Conservation (phyloP, 2,113 vertebrate species). For the Xiphophorus maculatus region DNA sequence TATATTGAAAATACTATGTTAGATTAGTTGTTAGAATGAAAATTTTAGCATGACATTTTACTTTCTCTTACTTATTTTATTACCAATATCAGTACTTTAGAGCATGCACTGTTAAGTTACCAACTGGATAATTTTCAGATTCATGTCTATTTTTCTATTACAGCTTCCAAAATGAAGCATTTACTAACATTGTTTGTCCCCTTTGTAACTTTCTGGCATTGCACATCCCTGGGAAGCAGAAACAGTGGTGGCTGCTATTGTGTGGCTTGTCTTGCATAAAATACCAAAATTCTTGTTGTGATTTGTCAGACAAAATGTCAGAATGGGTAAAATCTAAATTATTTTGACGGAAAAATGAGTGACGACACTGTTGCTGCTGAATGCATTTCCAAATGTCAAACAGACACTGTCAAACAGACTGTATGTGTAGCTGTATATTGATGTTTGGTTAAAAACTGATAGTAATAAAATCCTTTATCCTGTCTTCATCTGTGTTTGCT, state of each 20-base stretch:
- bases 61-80: slow-evolving; percentile 54
- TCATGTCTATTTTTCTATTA: slow-evolving; percentile 79
- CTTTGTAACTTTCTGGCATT: slow-evolving; percentile 25
- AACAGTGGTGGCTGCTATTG: slow-evolving; percentile 26
- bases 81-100: slow-evolving; percentile 48
- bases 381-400: slow-evolving; percentile 66
- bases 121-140: slow-evolving; percentile 58
- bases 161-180: slow-evolving; percentile 57
- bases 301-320: slow-evolving; percentile 61
- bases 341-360: slow-evolving; percentile 29
- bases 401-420: slow-evolving; percentile 53
- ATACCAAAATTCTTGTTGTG: slow-evolving; percentile 51
- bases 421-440: slow-evolving; percentile 68
- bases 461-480: slow-evolving; percentile 50
- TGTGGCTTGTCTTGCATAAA: slow-evolving; percentile 40
- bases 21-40: slow-evolving; percentile 57
- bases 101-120: slow-evolving; percentile 71
- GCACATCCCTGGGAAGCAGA: slow-evolving; percentile 25
- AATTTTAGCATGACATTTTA: slow-evolving; percentile 66
- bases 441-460: slow-evolving; percentile 62
- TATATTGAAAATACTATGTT: slow-evolving; percentile 66
- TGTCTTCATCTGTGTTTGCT: slow-evolving; percentile 30
- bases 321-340: slow-evolving; percentile 44
- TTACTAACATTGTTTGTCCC: slow-evolving; percentile 48
- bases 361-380: slow-evolving; percentile 41